Conservation (phyloP, 2,113 vertebrate genomes). For the Nothocercus julius region DNA sequence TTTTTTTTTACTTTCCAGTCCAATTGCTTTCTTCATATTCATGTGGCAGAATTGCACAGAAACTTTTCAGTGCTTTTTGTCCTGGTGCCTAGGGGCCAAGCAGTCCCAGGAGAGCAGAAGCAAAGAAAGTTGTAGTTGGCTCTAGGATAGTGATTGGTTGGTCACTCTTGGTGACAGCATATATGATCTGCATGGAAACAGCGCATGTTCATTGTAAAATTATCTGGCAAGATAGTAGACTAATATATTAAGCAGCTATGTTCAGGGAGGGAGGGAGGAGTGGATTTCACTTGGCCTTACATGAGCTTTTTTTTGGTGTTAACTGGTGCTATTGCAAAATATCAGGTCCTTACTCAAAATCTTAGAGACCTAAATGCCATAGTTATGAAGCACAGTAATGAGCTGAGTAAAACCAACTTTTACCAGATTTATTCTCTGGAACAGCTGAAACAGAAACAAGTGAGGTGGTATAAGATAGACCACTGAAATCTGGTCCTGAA, state of each 20-base stretch:
- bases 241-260: not conserved
- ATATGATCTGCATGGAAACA: not conserved
- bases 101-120: not conserved
- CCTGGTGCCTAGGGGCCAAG: not conserved
- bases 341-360: not conserved
- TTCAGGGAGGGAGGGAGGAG: too few relatives aligned
- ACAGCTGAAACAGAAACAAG: not conserved
- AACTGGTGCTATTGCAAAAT: not conserved
- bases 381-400: conserved; percentile 7
- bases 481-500: not conserved
- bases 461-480: not conserved
- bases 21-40: conserved; percentile 30
- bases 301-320: not conserved
- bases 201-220: not conserved
- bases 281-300: not conserved
- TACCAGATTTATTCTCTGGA: conserved; percentile 14
- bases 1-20: not conserved
- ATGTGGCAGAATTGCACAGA: not conserved
- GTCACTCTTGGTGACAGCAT: not conserved
- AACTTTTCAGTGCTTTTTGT: not conserved
- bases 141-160: rapidly evolving
- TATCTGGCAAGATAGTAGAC: not conserved
- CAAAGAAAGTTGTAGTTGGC: not conserved
- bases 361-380: not conserved
- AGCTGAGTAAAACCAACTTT: not conserved